Evolutionary conservation across 1,140 invertebrate species (phyloP), one percentile per base, ranked within the genome.

Genomic region (Aphis gossypii): DNA sequence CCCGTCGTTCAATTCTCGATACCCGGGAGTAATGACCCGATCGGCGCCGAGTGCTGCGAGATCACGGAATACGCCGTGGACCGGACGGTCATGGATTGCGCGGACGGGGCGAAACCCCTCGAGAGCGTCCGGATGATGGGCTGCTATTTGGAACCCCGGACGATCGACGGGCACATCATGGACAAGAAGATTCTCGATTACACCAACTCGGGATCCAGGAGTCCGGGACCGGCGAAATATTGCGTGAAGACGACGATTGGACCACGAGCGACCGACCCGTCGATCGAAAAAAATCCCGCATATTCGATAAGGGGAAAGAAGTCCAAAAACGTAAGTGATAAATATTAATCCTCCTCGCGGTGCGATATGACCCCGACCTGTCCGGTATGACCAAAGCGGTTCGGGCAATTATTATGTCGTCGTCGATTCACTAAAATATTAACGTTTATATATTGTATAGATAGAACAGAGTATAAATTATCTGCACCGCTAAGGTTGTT

Each of bases 181-280:
- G 82, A 83, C 82, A 83, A 83, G 82, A 83, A 83, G 23, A 83
- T 83, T 35, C 82, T 83, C 21, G 82, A 83, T 9, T 83, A 83
- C 38, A 23, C 35, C 2, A 83, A 41, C 76, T 20, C 35, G 1
- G 76, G 76, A 35, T 82, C 35, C 1, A 82, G 76, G 35, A 82
- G 76, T 38, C 76, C 76, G 20, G 76, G 76, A 2, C 76, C 76
- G 4, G 76, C 76, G 35, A 20, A 14, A 20, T 82, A 82, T 20
- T 82, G n/a, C 76, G 76, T 82, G 18, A 82, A 21, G 76, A 35
- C 76, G 4, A 82, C 76, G 76, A 82, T 82, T n/a, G 76, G 76
- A 38, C n/a, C n/a, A 38, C 20, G 14, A 35, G 76, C 76, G 11
- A 82, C 76, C 20, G 76, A 82, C 21, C 76, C 76, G 7, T 35